Evolutionary conservation across 2,888 invertebrate genomes (phyloP), one percentile per base, ranked within the genome.

Genomic region (Argynnis bischoffii): DNA sequence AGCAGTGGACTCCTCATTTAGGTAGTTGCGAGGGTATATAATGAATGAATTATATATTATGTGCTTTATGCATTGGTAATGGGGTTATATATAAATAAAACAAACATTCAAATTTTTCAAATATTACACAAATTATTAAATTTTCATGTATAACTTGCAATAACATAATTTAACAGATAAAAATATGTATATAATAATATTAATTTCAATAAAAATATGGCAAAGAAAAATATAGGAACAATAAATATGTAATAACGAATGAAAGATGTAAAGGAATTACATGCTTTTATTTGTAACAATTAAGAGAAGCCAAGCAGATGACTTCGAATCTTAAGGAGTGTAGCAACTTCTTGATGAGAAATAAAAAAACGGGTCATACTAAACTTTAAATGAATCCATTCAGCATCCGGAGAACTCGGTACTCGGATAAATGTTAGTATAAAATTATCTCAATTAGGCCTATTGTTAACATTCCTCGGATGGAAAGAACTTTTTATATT

Each of bases 321-420:
- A 59, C 61, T 61, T 53, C 61, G n/a, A 13, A 11, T 50, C n/a
- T 50, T 8, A 8, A 15, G 51, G 18, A n/a, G 13, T 51, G 18
- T 41, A 61, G 61, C 61, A 61, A 61, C 18, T 59, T 61, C 35
- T 50, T 61, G 14, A 41, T 61, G 51, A 18, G 51, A 53, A 51
- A 61, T 51, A 41, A 41, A 53, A 26, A 26, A 51, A 41, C 18
- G 6, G 46, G 13, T 46, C 47, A 31, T 66, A 48, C 66, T 31
- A 66, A 66, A 31, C 54, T 60, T 65, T 60, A 60, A 60, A 60
- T 55, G 54, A 66, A 60, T 60, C 59, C 53, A 47, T 66, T 66
- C 46, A 51, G 54, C n/a, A 35, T 66, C 66, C 54, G 31, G 16
- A 46, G 21, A 35, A 60, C 47, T 66, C 18, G 46, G 26, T 46